Evolutionary conservation across 2,113 vertebrate species (phyloP), one percentile per base, ranked within the genome.

Genomic region (Phycodurus eques): DNA sequence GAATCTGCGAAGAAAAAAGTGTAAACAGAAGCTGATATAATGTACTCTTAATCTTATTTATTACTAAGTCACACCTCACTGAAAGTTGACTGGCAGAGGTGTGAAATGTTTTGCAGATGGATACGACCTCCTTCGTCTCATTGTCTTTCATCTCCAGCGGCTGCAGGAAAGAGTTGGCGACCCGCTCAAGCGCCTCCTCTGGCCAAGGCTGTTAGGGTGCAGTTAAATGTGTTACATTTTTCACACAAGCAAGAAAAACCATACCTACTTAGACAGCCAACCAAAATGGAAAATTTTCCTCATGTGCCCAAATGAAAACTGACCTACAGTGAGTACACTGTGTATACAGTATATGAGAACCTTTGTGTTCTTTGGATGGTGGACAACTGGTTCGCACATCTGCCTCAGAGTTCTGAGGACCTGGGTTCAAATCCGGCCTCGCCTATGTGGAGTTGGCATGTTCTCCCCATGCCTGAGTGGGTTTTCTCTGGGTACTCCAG

Each of bases 51-150:
- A 13, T 64, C 43, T 64, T 5, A n/a, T 43, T 2, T 2, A 17
- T 61, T 8, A 61, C 12, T 33, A 31, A 15, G 10, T 39, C 75
- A 83, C 78, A 97, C 97, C 90, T 95, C 60, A 89, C 75, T 75
- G 98, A 99, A 31, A 99, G 94, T 20, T 92, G 74, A 68, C 93
- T 88, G 72, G 93, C 93, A 49, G 96, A 96, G 31, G 96, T 98
- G 74, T 99, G 97, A 76, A 99, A 99, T 51, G 94, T 93, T 93
- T 99, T 96, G 86, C 98, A 99, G 89, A 98, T 93, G 7, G 93
- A 90, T 80, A 99, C 90, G 53, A 98, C 91, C 77, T 94, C 94
- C 76, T 70, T 72, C 27, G 92, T 93, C 85, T 98, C 96, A 31
- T 84, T 84, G 9, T 93, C 90, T 71, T 92, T 95, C 85, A 99